These are phyloP conservation scores for Clunio marinus DNA, from an alignment of 2,888 invertebrate genomes.

Conservation along the genomic window DNA sequence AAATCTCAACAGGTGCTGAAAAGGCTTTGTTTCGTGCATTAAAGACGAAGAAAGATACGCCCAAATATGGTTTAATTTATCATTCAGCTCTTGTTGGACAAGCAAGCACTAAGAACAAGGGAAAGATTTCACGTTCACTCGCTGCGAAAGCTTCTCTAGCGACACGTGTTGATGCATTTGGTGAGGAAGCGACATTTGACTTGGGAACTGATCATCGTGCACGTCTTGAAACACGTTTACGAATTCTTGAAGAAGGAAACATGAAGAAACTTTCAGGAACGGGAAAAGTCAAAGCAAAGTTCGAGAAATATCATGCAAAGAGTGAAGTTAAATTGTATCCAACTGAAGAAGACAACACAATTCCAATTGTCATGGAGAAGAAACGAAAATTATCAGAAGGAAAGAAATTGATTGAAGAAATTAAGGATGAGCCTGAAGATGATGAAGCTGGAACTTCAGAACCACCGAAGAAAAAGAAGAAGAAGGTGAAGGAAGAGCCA, in stretches of 20 bases:
- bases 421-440: slow-evolving; percentile 41
- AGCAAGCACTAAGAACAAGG: slow-evolving; percentile 84
- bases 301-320: slow-evolving; percentile 82
- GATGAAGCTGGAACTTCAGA: slow-evolving; percentile 44
- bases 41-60: slow-evolving; percentile 96
- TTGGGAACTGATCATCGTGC: slow-evolving; percentile 87
- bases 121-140: slow-evolving; percentile 90
- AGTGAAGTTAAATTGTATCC: slow-evolving; percentile 78
- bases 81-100: slow-evolving; percentile 92
- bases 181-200: slow-evolving; percentile 79
- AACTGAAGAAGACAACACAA: slow-evolving; percentile 74
- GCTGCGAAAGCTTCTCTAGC: slow-evolving; percentile 94
- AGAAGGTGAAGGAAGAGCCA: slow-evolving; percentile 49
- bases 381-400: slow-evolving; percentile 59
- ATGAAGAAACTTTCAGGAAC: slow-evolving; percentile 78
- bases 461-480: slow-evolving; percentile 47
- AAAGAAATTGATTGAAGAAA: slow-evolving; percentile 43
- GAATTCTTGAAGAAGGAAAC: slow-evolving; percentile 82
- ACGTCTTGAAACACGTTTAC: slow-evolving; percentile 75
- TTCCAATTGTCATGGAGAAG: slow-evolving; percentile 54
- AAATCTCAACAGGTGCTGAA: slow-evolving; percentile 69
- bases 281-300: slow-evolving; percentile 81
- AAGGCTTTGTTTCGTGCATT: slow-evolving; percentile 95
- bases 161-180: slow-evolving; percentile 91
- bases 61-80: slow-evolving; percentile 97